Percentiles rank a stretch among this genome's conserved stretches.
Conservation (phyloP, 2,888 invertebrate genomes). For the Cabera pusaria region DNA sequence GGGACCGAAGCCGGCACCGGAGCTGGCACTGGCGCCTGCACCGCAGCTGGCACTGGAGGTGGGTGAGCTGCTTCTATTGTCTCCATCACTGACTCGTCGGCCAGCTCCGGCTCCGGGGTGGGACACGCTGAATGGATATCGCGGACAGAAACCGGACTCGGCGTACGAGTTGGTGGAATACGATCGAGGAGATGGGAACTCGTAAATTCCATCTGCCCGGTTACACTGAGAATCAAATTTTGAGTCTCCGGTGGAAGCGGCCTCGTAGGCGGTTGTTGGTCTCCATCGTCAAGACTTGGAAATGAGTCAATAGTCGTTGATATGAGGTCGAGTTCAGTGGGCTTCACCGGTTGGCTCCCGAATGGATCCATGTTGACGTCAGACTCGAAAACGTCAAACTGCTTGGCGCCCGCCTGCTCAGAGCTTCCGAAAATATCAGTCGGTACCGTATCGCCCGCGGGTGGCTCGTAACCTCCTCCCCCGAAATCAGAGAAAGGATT, state of each 20-base stretch:
- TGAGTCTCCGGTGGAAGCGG: conserved; percentile 91
- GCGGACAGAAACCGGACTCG: conserved; percentile 92
- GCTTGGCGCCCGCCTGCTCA: conserved; percentile 63
- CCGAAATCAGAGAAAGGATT: conserved; percentile 87
- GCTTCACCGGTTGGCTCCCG: conserved; percentile 50
- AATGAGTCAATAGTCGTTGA: conserved; percentile 51
- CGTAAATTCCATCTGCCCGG: conserved; percentile 94
- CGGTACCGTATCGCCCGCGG: conserved; percentile 67
- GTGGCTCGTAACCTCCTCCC: conserved; percentile 62
- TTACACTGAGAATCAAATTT: conserved; percentile 92
- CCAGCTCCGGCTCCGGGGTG: conserved; percentile 85
- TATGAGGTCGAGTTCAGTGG: conserved; percentile 66
- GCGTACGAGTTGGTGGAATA: conserved; percentile 92
- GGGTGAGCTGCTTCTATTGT: conserved; percentile 44
- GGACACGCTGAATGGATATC: conserved; percentile 93
- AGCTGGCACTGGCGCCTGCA: too few species aligned
- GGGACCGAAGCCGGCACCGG: conserved; percentile 43
- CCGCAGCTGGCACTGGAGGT: conserved; percentile 45
- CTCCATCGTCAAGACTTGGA: conserved; percentile 41
- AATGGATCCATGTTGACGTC: conserved; percentile 47
- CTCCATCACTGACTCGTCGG: conserved; percentile 38
- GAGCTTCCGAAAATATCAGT: conserved; percentile 66
- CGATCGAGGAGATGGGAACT: conserved; percentile 92
- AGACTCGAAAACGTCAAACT: conserved; percentile 48
- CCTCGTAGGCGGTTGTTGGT: conserved; percentile 69